These are phyloP conservation scores for Crenichthys baileyi DNA, from an alignment of 2,797 vertebrate species.

Conservation along the genomic window DNA sequence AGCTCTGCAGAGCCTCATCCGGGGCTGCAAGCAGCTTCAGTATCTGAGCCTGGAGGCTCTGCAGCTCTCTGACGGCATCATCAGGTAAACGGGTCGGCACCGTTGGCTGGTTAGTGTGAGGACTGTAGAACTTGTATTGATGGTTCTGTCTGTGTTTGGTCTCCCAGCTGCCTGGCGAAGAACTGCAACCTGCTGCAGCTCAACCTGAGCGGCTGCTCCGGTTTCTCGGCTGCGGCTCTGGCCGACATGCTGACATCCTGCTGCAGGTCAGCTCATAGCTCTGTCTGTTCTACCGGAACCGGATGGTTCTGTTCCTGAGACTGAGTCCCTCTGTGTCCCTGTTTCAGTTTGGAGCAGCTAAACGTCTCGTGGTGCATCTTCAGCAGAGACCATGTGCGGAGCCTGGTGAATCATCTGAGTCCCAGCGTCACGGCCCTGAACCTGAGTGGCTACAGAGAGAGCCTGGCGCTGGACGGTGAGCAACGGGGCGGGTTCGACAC, in stretches of 20 bases:
- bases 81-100: constrained; percentile 43
- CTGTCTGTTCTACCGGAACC: not conserved
- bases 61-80: constrained; percentile 82
- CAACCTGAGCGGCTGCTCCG: constrained; percentile 89
- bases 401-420: constrained; percentile 78
- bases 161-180: constrained; percentile 81
- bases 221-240: constrained; percentile 84
- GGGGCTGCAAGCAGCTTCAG: constrained; percentile 82
- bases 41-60: constrained; percentile 91
- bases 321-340: not conserved
- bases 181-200: constrained; percentile 84
- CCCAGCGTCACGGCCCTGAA: constrained; percentile 85
- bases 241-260: constrained; percentile 83
- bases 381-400: constrained; percentile 82
- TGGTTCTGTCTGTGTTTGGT: not conserved
- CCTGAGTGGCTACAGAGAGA: constrained; percentile 93
- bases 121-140: not conserved
- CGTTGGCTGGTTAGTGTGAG: not conserved
- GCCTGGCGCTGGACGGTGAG: constrained; percentile 76
- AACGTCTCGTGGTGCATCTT: constrained; percentile 94
- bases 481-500: not conserved
- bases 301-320: not conserved
- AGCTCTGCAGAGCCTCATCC: constrained; percentile 82
- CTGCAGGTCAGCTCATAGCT: constrained; percentile 71
- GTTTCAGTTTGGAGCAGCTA: constrained; percentile 86